Conservation (phyloP, 1,140 invertebrate genomes). For the Lamellibrachia luymesi region DNA sequence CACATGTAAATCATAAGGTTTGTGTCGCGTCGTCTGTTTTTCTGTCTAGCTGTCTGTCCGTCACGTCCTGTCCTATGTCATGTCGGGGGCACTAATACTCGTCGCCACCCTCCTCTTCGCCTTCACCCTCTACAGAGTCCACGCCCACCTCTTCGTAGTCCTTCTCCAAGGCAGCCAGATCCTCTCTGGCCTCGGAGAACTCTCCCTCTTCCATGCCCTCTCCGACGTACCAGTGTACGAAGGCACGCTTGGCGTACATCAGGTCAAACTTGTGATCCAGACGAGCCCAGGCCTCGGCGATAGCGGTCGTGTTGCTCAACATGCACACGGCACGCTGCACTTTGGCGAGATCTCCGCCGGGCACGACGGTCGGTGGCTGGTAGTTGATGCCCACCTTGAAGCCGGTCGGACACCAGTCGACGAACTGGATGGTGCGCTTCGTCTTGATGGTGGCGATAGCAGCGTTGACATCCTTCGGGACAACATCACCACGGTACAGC, state of each 20-base stretch:
- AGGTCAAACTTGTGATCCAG: neutral
- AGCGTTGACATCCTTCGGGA: neutral
- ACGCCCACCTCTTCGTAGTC: neutral
- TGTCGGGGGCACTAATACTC: neutral
- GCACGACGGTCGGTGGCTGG: slow-evolving; percentile 1
- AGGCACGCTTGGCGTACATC: neutral
- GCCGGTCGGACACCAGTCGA: neutral
- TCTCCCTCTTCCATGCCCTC: neutral
- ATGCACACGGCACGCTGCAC: neutral
- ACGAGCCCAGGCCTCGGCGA: neutral
- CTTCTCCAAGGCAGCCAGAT: neutral
- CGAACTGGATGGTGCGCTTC: neutral
- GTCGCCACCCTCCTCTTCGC: neutral
- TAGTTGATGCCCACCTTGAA: slow-evolving; percentile 4
- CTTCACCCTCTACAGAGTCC: neutral
- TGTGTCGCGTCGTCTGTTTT: neutral
- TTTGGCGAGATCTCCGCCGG: neutral
- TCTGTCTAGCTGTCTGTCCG: neutral
- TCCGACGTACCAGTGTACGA: neutral
- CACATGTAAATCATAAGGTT: neutral
- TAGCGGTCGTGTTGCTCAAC: neutral
- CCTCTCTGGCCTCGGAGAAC: neutral
- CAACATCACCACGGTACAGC: neutral
- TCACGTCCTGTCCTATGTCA: neutral
- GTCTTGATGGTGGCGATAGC: neutral